Evolutionary conservation across 1,140 invertebrate genomes (phyloP).

Genomic region (Caenorhabditis latens): DNA sequence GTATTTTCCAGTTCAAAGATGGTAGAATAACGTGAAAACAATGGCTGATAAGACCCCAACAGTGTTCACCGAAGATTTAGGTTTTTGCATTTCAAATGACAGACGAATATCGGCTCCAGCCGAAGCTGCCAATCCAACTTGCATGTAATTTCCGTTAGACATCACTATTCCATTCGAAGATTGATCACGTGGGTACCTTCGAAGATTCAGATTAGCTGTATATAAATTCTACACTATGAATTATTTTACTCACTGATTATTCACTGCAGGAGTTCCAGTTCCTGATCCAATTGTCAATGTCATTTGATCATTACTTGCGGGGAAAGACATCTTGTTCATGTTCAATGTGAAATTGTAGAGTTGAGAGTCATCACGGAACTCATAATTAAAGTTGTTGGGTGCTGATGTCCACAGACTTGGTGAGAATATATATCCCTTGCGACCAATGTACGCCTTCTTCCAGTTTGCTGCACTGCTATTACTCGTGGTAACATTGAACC

Average conservation of each 20-base stretch:
- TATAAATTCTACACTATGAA: neutral
- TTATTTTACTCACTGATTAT: neutral
- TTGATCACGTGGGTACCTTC: neutral
- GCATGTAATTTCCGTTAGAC: neutral
- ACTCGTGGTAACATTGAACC: neutral
- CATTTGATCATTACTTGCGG: neutral
- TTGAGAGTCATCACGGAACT: neutral
- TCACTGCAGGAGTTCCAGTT: neutral
- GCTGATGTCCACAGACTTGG: neutral
- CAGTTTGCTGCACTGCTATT: neutral
- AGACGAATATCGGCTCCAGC: neutral
- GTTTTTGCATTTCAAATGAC: neutral
- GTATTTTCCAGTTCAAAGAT: too few species aligned
- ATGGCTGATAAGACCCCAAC: too few species aligned
- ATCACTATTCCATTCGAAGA: neutral
- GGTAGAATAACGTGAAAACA: too few species aligned
- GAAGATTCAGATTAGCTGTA: neutral
- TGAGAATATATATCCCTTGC: conserved; percentile 25
- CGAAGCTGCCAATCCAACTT: neutral
- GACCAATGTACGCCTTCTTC: neutral
- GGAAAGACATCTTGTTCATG: neutral
- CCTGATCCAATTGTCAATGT: conserved; percentile 3
- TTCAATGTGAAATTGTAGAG: neutral
- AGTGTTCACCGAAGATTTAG: too few species aligned
- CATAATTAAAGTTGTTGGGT: conserved; percentile 15